Base-by-base conservation (phyloP, 2,888 invertebrate species). In the Andrena bicolor region DNA sequence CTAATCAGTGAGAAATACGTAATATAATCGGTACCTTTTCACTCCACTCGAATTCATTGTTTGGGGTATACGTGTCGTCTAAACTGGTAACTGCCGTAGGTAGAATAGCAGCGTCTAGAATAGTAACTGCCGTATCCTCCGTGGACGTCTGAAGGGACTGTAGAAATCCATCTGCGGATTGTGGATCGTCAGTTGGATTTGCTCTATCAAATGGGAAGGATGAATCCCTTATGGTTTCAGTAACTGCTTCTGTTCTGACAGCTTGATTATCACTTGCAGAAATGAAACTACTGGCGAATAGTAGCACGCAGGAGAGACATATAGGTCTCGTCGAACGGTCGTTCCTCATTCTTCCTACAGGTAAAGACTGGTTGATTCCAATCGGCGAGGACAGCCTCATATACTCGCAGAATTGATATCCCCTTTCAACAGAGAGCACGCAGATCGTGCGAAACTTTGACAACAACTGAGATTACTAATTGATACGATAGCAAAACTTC, bases 371-470 rank as follows among this genome's bases (percentile, higher is more conserved):
- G 35, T 48, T 68, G 71, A 60, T 28, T 28, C 48, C 30, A 13
- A 7, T 10, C 3, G 32, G 3, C 20, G 20, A 26, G 10, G 30
- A 4, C 41, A 28, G 76, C 76, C 80, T 85, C 71, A 86, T 89
- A 88, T 88, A 85, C 68, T 63, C 65, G 28, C 35, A 28, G 49
- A 16, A 73, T 60, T 66, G 56, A 49, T 66, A 61, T 75, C 60
- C 32, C 69, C 60, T 65, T 51, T 41, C n/a, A 53, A 56, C 60
- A 80, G 76, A 76, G 23, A 74, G 80, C 88, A 88, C 88, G 88
- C 48, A 81, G 64, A 70, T 72, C 88, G 85, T 89, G 89, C 73
- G 70, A n/a, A 66, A 72, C 75, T 69, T 75, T 6, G 30, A 74
- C 77, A 82, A 89, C 84, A 83, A 20, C 28, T 16, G 2, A 35